These are phyloP conservation scores for Orestias chungarensis DNA, from an alignment of 2,797 vertebrate genomes.

Conservation along the genomic window DNA sequence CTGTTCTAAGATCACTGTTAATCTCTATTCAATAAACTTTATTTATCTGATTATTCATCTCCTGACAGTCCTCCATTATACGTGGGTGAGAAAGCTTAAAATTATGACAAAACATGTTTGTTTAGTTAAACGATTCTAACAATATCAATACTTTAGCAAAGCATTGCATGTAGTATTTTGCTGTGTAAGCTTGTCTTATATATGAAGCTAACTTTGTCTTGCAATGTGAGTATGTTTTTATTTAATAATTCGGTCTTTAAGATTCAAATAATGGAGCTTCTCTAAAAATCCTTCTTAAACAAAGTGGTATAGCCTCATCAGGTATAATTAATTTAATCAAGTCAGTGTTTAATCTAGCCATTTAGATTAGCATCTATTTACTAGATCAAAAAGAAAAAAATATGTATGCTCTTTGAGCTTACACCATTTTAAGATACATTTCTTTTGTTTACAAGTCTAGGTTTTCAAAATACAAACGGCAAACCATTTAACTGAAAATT, in stretches of 20 bases:
- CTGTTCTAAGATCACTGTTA: too few species aligned
- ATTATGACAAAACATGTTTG: too few species aligned
- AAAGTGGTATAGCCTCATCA: slow-evolving; percentile 49
- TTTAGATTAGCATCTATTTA: slow-evolving; percentile 60
- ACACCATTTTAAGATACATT: neutral
- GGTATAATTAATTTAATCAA: slow-evolving; percentile 50
- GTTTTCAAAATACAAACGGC: slow-evolving; percentile 8
- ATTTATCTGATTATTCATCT: too few species aligned
- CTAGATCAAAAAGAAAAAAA: slow-evolving; percentile 36
- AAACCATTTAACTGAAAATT: slow-evolving; percentile 16
- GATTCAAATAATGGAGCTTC: slow-evolving; percentile 17
- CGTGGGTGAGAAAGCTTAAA: too few species aligned
- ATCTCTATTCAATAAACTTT: too few species aligned
- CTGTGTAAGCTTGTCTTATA: slow-evolving; percentile 1
- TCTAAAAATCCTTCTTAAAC: slow-evolving; percentile 40
- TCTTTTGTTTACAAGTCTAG: neutral
- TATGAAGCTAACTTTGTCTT: slow-evolving; percentile 24
- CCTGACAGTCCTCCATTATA: too few species aligned
- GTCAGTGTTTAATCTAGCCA: slow-evolving; percentile 28
- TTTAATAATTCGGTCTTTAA: slow-evolving; percentile 55
- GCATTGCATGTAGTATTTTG: neutral
- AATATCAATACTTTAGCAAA: neutral
- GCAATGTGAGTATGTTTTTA: slow-evolving; percentile 48
- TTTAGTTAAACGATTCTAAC: neutral
- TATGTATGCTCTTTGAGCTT: neutral